Conservation (phyloP, 1,140 invertebrate genomes). For the Eurytemora carolleeae region DNA sequence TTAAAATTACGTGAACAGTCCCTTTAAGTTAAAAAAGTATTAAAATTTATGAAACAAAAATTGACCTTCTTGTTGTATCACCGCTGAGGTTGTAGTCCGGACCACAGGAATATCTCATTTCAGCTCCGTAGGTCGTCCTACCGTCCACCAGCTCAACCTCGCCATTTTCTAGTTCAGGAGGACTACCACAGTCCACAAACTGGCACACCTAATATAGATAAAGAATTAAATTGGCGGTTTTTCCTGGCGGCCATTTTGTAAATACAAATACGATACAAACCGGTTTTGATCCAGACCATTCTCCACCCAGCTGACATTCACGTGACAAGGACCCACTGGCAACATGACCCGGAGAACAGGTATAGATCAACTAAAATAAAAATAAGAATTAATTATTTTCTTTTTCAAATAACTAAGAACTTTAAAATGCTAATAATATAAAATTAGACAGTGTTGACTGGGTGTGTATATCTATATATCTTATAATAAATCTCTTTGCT, state of each 20-base stretch:
- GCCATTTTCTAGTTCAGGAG: constrained; percentile 49
- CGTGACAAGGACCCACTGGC: neutral
- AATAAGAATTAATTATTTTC: neutral
- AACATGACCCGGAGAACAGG: constrained; percentile 54
- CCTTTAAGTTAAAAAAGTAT: too few species aligned
- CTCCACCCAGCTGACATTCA: constrained; percentile 6
- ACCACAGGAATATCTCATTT: constrained; percentile 50
- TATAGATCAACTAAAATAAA: constrained; percentile 40
- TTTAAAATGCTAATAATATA: too few species aligned
- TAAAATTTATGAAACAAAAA: too few species aligned
- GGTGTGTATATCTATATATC: too few species aligned
- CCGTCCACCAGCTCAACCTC: constrained; percentile 40
- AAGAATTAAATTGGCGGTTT: too few species aligned
- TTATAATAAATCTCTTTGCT: too few species aligned
- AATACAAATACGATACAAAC: too few species aligned
- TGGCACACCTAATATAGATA: too few species aligned
- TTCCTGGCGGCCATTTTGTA: too few species aligned
- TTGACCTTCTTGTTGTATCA: constrained; percentile 26
- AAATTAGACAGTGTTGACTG: too few species aligned
- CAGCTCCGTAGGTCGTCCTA: constrained; percentile 46
- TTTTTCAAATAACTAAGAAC: too few species aligned
- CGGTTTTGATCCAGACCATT: constrained; percentile 4
- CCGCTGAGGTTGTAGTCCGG: constrained; percentile 58
- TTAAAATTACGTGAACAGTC: too few species aligned
- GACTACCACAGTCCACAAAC: constrained; percentile 56